These are phyloP conservation scores for Agonum fuliginosum DNA, from an alignment of 2,888 invertebrate species.

Conservation along the genomic window DNA sequence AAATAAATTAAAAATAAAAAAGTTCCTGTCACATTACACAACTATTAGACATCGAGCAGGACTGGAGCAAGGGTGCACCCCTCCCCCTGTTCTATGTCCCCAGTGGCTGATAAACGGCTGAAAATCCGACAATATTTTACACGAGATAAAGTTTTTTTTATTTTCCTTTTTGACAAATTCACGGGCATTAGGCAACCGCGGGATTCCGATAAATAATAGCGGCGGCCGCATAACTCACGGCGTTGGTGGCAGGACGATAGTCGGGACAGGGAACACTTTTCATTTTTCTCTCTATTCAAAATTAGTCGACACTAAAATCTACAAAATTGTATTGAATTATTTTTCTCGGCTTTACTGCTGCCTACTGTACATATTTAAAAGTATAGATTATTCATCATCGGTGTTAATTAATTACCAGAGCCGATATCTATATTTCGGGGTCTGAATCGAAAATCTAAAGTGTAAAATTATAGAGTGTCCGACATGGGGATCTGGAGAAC, in stretches of 20 bases:
- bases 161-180: conserved; percentile 51
- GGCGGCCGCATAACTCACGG: conserved; percentile 29
- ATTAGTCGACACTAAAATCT: not conserved
- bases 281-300: conserved; percentile 38
- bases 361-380: too few relatives aligned
- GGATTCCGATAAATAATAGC: conserved; percentile 54
- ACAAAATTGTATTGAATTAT: too few relatives aligned
- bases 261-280: conserved; percentile 41
- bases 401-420: too few relatives aligned
- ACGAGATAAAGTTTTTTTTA: conserved; percentile 49
- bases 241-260: conserved; percentile 38
- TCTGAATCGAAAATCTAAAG: too few relatives aligned
- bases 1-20: conserved; percentile 31
- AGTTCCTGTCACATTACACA: conserved; percentile 27
- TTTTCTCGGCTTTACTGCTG: too few relatives aligned
- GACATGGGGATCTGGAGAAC: too few relatives aligned
- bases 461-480: too few relatives aligned
- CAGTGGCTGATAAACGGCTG: conserved; percentile 38
- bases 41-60: conserved; percentile 13
- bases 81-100: not conserved
- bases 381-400: too few relatives aligned
- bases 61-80: not conserved
- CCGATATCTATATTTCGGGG: too few relatives aligned
- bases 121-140: conserved; percentile 52
- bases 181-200: conserved; percentile 32